Conservation (phyloP, 2,113 vertebrate genomes). For the Conger conger region DNA sequence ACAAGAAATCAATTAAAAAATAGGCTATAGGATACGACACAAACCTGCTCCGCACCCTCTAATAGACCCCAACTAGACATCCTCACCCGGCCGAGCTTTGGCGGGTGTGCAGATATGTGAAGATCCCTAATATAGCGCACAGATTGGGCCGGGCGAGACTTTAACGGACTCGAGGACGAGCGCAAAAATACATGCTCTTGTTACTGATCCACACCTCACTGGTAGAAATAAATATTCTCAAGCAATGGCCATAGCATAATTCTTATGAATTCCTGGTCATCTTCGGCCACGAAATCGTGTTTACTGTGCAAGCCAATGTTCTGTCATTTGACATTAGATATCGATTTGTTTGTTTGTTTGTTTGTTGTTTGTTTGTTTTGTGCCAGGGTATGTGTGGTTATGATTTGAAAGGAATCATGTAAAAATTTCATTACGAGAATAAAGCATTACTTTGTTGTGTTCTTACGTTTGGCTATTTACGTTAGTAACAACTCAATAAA, state of each 20-base stretch:
- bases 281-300: conserved; percentile 16
- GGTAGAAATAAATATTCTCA: background rate
- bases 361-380: background rate
- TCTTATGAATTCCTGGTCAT: background rate
- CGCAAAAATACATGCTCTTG: background rate
- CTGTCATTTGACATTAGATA: background rate
- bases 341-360: background rate
- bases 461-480: background rate
- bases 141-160: background rate
- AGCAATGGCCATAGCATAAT: background rate
- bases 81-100: background rate
- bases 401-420: conserved; percentile 19
- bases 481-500: too few relatives aligned
- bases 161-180: background rate
- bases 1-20: background rate
- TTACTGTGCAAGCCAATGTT: background rate
- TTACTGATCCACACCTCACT: conserved; percentile 5
- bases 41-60: background rate
- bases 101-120: background rate
- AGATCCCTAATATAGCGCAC: background rate
- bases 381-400: background rate
- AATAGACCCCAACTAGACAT: background rate
- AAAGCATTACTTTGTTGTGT: background rate
- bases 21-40: background rate
- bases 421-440: conserved; percentile 12